Conservation (phyloP, 2,888 invertebrate species). For the Cheiracanthium punctorium region DNA sequence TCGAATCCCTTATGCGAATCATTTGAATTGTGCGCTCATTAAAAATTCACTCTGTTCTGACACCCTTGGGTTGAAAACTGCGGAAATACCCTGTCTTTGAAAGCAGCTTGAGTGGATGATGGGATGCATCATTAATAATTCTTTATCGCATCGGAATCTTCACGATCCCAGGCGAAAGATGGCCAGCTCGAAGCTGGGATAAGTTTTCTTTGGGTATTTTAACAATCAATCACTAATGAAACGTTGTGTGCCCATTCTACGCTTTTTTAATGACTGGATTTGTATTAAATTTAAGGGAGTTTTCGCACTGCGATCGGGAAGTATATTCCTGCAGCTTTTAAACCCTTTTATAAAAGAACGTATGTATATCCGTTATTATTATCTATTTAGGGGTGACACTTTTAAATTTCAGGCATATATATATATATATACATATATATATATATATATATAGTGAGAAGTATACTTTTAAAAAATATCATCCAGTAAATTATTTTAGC, state of each 20-base stretch:
- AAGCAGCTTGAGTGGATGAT: background rate
- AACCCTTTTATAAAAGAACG: no score
- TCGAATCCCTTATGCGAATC: background rate
- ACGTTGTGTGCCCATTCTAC: background rate
- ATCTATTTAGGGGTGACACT: no score
- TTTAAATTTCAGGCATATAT: no score
- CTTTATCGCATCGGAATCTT: constrained; percentile 25
- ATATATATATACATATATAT: no score
- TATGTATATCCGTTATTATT: no score
- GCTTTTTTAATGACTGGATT: background rate
- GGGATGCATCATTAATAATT: constrained; percentile 34
- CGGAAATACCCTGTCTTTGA: background rate
- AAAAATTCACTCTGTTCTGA: constrained; percentile 23
- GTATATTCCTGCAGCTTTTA: no score
- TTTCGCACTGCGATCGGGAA: no score
- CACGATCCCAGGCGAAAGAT: constrained; percentile 1
- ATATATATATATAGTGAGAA: no score
- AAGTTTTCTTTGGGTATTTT: background rate
- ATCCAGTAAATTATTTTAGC: no score
- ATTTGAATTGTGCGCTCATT: constrained; percentile 23
- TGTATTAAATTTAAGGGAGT: no score
- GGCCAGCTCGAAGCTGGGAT: constrained; percentile 18
- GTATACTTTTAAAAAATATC: no score
- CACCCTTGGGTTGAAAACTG: constrained; percentile 8
- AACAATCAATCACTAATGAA: background rate